Conservation (phyloP, 2,888 invertebrate genomes). For the Chrysolina americana region DNA sequence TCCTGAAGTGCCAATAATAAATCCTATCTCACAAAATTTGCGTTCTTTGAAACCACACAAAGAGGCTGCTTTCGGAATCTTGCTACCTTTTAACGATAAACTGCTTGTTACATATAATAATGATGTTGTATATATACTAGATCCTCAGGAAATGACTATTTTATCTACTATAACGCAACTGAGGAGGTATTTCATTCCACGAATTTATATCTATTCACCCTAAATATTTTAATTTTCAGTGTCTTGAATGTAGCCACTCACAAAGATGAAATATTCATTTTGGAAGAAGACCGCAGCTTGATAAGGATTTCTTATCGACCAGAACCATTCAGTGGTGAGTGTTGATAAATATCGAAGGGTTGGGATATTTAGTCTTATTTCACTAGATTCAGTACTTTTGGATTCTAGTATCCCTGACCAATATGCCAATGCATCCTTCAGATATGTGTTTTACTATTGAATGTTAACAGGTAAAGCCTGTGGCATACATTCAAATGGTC, state of each 20-base stretch:
- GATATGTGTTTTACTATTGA: too few species aligned
- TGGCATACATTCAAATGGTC: too few species aligned
- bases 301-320: constrained; percentile 84
- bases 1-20: constrained; percentile 79
- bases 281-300: constrained; percentile 85
- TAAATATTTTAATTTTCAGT: constrained; percentile 61
- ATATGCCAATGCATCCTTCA: too few species aligned
- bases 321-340: constrained; percentile 70
- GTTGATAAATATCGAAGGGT: too few species aligned
- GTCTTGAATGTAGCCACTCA: constrained; percentile 75
- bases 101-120: constrained; percentile 84
- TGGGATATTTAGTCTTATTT: too few species aligned
- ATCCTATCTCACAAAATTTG: constrained; percentile 74
- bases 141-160: constrained; percentile 79
- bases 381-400: too few species aligned
- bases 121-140: constrained; percentile 80
- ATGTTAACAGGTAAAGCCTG: too few species aligned
- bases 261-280: constrained; percentile 85
- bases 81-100: constrained; percentile 79
- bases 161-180: constrained; percentile 78
- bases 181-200: constrained; percentile 69
- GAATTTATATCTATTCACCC: not conserved
- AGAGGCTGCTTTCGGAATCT: constrained; percentile 77
- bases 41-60: constrained; percentile 66
- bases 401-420: too few species aligned